phyloP scores from a whole-genome alignment of 2,888 invertebrate species.

The Habroteleia sp. region DNA sequence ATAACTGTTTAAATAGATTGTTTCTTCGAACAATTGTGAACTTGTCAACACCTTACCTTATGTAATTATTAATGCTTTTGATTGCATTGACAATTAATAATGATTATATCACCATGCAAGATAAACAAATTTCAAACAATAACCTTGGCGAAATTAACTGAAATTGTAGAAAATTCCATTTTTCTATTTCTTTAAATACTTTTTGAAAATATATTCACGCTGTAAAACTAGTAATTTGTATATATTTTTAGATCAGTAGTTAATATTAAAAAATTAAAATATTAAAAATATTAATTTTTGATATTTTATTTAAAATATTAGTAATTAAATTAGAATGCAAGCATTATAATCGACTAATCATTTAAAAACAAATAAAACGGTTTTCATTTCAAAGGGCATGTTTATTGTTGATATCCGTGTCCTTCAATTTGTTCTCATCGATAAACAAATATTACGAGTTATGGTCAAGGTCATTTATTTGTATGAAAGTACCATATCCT shows the following conservation, averaged over 20 bases:
- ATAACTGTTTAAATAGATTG: too few relatives aligned
- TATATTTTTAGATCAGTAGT: too few relatives aligned
- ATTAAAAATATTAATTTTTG: too few relatives aligned
- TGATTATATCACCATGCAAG: conserved; percentile 24
- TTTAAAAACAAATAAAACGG: too few relatives aligned
- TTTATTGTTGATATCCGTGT: conserved; percentile 40
- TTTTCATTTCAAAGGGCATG: conserved; percentile 43
- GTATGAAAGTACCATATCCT: conserved; percentile 33
- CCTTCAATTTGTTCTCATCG: conserved; percentile 51
- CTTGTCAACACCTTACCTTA: conserved; percentile 31
- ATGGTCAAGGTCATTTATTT: conserved; percentile 55
- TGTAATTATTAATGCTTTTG: conserved; percentile 32
- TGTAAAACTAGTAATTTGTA: too few relatives aligned
- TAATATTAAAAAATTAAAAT: too few relatives aligned
- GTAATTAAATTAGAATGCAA: too few relatives aligned
- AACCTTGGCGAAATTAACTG: conserved; percentile 20
- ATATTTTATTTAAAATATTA: too few relatives aligned
- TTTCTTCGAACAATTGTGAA: conserved; percentile 32
- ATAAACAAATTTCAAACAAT: conserved; percentile 9
- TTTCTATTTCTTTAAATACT: too few relatives aligned
- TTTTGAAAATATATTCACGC: too few relatives aligned
- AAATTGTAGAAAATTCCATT: too few relatives aligned
- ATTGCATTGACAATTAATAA: conserved; percentile 44
- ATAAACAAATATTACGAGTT: conserved; percentile 64
- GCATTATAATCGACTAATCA: too few relatives aligned